Percentiles rank a stretch among this genome's conserved stretches.
These are phyloP conservation scores for Drosophila kanekoi DNA, from an alignment of 2,888 invertebrate species.

Conservation along the genomic window DNA sequence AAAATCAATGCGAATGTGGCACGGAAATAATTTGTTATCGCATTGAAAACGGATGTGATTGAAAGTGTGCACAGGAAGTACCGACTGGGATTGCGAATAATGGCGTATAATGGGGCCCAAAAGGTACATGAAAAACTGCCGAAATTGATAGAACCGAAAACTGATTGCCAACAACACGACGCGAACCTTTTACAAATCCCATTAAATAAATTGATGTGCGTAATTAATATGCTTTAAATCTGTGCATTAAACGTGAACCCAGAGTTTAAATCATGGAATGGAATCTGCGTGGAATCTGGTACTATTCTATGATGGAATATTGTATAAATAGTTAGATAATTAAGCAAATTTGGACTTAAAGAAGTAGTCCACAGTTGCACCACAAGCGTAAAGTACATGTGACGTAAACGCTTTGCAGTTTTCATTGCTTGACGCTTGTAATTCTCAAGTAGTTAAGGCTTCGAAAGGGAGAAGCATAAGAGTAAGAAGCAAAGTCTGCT, in stretches of 20 bases:
- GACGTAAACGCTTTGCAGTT: too few species aligned
- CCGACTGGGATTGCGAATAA: slow-evolving; percentile 15
- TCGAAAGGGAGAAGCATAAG: too few species aligned
- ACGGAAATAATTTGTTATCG: slow-evolving; percentile 75
- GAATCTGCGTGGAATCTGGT: not conserved
- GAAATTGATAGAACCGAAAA: slow-evolving; percentile 20
- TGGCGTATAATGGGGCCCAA: slow-evolving; percentile 14
- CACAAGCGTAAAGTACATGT: too few species aligned
- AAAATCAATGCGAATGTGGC: slow-evolving; percentile 71
- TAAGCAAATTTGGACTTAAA: too few species aligned
- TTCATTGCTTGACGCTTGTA: too few species aligned
- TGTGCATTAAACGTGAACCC: too few species aligned
- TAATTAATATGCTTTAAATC: slow-evolving; percentile 41
- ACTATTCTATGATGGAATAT: too few species aligned
- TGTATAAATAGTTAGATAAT: not conserved
- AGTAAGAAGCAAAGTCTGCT: too few species aligned
- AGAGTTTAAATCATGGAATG: too few species aligned
- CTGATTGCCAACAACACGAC: slow-evolving; percentile 1
- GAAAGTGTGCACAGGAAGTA: slow-evolving; percentile 31
- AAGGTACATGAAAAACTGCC: slow-evolving; percentile 7
- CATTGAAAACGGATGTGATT: slow-evolving; percentile 62
- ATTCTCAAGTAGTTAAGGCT: too few species aligned
- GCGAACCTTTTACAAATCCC: slow-evolving; percentile 16
- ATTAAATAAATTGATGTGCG: slow-evolving; percentile 48
- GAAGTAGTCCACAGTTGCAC: too few species aligned